A percentile compares a stretch with the other conserved stretches of the same genome.
phyloP scores from a whole-genome alignment of 2,797 vertebrate genomes.

The Lepus oiostolus region DNA sequence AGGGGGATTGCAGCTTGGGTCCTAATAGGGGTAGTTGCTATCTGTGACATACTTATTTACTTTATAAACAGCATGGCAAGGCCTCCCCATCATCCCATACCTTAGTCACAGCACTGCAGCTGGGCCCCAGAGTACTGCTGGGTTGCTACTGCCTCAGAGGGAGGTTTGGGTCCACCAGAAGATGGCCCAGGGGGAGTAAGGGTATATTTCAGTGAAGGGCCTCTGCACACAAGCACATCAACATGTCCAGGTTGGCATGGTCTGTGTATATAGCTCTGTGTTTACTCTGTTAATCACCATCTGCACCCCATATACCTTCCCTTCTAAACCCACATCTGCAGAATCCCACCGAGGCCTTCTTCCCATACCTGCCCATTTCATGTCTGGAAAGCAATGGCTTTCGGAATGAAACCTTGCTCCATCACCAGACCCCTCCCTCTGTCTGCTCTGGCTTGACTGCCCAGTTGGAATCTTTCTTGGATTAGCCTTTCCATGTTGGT shows the following conservation, averaged over 20 bases:
- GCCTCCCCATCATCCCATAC: neutral
- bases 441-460: neutral
- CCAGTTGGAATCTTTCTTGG: neutral
- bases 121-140: neutral
- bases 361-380: neutral
- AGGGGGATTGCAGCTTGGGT: neutral
- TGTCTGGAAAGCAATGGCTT: neutral
- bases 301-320: no score
- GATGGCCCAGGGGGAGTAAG: neutral
- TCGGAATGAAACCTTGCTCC: neutral
- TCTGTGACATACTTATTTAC: neutral
- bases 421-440: neutral
- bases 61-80: neutral
- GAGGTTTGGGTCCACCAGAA: neutral
- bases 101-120: neutral
- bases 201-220: neutral
- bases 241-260: neutral
- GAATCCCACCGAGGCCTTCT: neutral
- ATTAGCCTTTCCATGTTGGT: neutral
- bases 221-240: neutral
- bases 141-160: neutral
- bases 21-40: neutral
- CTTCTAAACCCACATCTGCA: neutral
- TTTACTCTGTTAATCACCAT: neutral
- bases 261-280: neutral